These are phyloP conservation scores for Ectropis crepuscularia DNA, from an alignment of 2,888 invertebrate species.

Conservation along the genomic window DNA sequence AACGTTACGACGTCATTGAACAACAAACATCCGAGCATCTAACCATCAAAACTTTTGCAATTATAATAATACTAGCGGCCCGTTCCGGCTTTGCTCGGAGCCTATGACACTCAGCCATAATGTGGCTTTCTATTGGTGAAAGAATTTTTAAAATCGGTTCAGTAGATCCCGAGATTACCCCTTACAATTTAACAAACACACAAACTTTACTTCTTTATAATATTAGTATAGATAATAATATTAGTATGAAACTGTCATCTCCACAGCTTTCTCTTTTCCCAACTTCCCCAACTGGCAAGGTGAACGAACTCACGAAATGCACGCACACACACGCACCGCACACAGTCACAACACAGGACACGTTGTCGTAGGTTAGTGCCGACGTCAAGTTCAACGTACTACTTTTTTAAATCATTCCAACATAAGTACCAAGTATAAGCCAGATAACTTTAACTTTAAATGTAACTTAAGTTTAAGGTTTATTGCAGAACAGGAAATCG, in stretches of 20 bases:
- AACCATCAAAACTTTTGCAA: too few species aligned
- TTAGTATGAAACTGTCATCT: constrained; percentile 44
- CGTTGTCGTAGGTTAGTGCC: constrained; percentile 75
- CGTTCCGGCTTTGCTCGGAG: too few species aligned
- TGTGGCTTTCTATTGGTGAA: too few species aligned
- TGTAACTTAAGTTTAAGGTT: constrained; percentile 29
- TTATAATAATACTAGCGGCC: too few species aligned
- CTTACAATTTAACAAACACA: too few species aligned
- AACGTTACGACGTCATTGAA: too few species aligned
- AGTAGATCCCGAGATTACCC: too few species aligned
- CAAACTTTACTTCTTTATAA: not conserved
- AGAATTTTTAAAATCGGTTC: too few species aligned
- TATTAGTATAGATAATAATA: not conserved
- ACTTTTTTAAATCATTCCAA: constrained; percentile 44
- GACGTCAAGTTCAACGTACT: constrained; percentile 60
- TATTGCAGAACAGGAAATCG: constrained; percentile 23
- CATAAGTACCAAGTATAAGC: constrained; percentile 18
- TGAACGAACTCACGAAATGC: constrained; percentile 84
- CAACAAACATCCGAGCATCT: too few species aligned
- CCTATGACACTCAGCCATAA: too few species aligned
- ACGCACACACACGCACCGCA: constrained; percentile 62
- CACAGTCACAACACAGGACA: constrained; percentile 59
- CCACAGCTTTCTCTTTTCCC: constrained; percentile 58
- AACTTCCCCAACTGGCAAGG: constrained; percentile 83
- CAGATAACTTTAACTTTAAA: not conserved